phyloP scores from a whole-genome alignment of 2,113 vertebrate genomes.

The Gallinago paraguaiae region DNA sequence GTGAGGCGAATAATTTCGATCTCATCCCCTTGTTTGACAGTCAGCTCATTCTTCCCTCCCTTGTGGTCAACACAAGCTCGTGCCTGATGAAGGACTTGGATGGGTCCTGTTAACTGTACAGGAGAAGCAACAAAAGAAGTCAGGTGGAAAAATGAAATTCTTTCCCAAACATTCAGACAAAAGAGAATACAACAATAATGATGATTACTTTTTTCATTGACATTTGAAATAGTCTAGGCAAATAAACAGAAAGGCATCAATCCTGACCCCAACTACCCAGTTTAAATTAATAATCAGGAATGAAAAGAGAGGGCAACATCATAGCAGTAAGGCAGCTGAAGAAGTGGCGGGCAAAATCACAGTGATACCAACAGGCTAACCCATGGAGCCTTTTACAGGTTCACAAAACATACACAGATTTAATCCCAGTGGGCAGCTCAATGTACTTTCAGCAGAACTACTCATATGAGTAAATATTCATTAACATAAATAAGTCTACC shows the following conservation, averaged over 20 bases:
- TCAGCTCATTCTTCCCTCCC: constrained; percentile 86
- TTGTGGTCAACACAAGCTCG: constrained; percentile 80
- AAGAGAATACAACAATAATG: not conserved
- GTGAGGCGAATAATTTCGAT: constrained; percentile 90
- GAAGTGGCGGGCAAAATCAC: not conserved
- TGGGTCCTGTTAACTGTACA: constrained; percentile 78
- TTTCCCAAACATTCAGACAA: not conserved
- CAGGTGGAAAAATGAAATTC: not conserved
- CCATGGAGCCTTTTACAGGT: not conserved
- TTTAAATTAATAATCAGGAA: not conserved
- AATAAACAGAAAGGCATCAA: not conserved
- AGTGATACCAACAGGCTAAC: not conserved
- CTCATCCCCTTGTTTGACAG: constrained; percentile 84
- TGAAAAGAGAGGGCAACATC: not conserved
- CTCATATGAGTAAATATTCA: not conserved
- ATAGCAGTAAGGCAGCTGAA: not conserved
- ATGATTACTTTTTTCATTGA: not conserved
- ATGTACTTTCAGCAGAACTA: not conserved
- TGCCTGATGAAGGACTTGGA: constrained; percentile 85
- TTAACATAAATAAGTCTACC: not conserved
- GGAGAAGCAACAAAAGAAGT: not conserved
- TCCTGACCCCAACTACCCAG: not conserved
- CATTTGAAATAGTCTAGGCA: not conserved
- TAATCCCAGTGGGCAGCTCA: not conserved
- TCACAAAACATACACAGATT: not conserved